Conservation (phyloP, 2,888 invertebrate species). For the Altica lythri region DNA sequence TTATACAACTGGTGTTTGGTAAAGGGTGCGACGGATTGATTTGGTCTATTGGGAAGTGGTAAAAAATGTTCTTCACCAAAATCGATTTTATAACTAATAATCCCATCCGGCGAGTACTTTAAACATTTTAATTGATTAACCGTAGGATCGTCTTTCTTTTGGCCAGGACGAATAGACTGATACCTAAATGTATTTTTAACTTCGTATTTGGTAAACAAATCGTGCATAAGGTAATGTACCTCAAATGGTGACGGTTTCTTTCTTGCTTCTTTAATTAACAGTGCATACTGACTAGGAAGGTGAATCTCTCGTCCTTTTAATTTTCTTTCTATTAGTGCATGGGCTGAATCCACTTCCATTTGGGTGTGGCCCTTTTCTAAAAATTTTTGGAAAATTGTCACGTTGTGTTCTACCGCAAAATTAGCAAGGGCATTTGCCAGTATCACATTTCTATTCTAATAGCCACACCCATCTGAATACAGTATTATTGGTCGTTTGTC, state of each 20-base stretch:
- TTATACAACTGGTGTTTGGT: conserved; percentile 8
- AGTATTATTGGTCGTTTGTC: too few species aligned
- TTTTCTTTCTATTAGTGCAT: conserved; percentile 20
- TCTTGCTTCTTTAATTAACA: conserved; percentile 14
- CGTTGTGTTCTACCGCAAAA: too few species aligned
- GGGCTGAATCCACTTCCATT: too few species aligned
- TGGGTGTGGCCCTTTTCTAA: too few species aligned
- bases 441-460: too few species aligned
- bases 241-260: conserved; percentile 21
- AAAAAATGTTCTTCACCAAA: neutral
- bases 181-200: neutral
- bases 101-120: conserved; percentile 10
- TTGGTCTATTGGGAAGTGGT: neutral
- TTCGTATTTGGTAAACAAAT: conserved; percentile 19
- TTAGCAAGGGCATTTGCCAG: too few species aligned
- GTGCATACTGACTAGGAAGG: conserved; percentile 17
- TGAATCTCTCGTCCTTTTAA: conserved; percentile 21
- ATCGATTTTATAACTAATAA: conserved; percentile 17
- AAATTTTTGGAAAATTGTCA: too few species aligned
- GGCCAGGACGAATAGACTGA: conserved; percentile 12
- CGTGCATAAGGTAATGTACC: conserved; percentile 15
- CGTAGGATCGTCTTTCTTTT: conserved; percentile 7
- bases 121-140: conserved; percentile 19
- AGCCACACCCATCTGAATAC: too few species aligned
- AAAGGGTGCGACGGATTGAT: neutral